Conservation (phyloP, 1,140 invertebrate genomes). For the Gonioctena quinquepunctata region DNA sequence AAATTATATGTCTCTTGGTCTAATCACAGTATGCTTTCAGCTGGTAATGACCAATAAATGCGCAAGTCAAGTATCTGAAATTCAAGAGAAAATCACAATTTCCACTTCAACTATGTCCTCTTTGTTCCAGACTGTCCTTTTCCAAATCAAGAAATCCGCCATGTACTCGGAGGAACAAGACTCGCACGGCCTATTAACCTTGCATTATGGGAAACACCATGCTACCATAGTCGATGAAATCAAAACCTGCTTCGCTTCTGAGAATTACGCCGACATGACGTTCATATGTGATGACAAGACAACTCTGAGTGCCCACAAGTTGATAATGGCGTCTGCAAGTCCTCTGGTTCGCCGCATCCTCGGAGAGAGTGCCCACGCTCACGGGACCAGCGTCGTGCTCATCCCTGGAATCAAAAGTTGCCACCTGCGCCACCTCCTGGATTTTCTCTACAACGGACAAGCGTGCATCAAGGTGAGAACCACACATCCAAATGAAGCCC, state of each 20-base stretch:
- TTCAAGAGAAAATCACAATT: too few relatives aligned
- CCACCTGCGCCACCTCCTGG: constrained; percentile 76
- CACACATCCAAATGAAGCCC: not conserved
- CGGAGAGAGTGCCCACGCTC: constrained; percentile 72
- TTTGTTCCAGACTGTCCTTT: constrained; percentile 38
- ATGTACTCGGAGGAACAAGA: constrained; percentile 56
- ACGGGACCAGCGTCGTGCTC: constrained; percentile 75
- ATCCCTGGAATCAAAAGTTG: constrained; percentile 77
- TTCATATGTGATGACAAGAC: constrained; percentile 79
- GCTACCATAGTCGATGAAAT: constrained; percentile 85
- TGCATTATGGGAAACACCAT: constrained; percentile 88
- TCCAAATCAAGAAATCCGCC: constrained; percentile 45
- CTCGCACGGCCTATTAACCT: constrained; percentile 68
- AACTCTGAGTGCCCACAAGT: constrained; percentile 74
- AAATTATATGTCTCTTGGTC: too few relatives aligned
- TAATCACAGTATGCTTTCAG: too few relatives aligned
- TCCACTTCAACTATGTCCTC: not conserved
- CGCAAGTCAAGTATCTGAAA: too few relatives aligned
- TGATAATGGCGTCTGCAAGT: constrained; percentile 81
- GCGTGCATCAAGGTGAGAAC: constrained; percentile 72
- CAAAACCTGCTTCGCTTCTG: constrained; percentile 79
- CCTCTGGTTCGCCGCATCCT: constrained; percentile 75
- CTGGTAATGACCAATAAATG: too few relatives aligned
- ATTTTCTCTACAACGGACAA: constrained; percentile 84
- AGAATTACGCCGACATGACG: constrained; percentile 79